Evolutionary conservation across 2,888 invertebrate species (phyloP).

Genomic region (Alcis repandata): DNA sequence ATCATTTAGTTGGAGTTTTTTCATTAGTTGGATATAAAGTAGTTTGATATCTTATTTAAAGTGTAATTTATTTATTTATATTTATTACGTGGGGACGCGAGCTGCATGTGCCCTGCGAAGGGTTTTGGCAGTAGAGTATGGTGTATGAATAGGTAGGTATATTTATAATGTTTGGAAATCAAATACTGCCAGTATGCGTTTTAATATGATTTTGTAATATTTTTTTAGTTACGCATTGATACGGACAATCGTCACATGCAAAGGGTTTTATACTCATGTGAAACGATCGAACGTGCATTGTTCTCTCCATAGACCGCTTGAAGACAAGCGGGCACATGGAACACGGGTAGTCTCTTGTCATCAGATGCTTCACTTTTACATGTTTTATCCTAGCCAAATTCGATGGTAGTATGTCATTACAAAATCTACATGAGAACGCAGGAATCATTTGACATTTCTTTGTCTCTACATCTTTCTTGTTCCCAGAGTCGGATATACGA

Average conservation of each 20-base stretch:
- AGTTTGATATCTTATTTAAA: too few relatives aligned
- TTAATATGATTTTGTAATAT: conserved; percentile 3
- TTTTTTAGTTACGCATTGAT: not conserved
- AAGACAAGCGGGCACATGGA: conserved; percentile 13
- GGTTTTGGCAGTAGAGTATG: too few relatives aligned
- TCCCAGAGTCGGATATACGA: not conserved
- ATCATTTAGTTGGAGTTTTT: too few relatives aligned
- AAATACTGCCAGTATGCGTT: not conserved
- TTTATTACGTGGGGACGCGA: too few relatives aligned
- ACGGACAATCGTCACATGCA: conserved; percentile 10
- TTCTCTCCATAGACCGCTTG: conserved; percentile 9
- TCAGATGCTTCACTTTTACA: conserved; percentile 3
- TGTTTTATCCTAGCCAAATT: not conserved
- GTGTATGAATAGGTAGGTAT: too few relatives aligned
- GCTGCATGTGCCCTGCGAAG: not conserved
- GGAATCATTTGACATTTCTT: not conserved
- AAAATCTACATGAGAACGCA: not conserved
- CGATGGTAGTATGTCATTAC: conserved; percentile 1
- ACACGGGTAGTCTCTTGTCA: conserved; percentile 21
- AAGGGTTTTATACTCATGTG: conserved; percentile 4
- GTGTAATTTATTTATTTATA: too few relatives aligned
- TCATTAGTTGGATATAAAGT: too few relatives aligned
- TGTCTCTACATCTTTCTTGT: not conserved
- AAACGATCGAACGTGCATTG: not conserved
- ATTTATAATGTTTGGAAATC: too few relatives aligned